Evolutionary conservation across 2,113 vertebrate species (phyloP), one percentile per base, ranked within the genome.

Genomic region (Ictidomys tridecemlineatus): DNA sequence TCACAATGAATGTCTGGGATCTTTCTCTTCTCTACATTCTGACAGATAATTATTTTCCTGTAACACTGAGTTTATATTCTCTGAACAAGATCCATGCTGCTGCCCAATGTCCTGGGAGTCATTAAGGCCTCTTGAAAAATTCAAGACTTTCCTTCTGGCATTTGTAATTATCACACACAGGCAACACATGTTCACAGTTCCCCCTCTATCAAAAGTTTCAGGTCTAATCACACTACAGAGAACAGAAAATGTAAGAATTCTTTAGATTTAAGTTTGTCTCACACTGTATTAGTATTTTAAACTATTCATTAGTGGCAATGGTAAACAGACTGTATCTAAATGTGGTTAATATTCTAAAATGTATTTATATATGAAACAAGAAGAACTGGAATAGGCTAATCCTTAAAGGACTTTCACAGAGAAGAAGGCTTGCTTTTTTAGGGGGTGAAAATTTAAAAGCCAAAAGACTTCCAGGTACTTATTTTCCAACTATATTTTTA

Each of bases 51-150:
- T 94, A 96, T 97, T 97, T 98, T 97, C 82, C 85, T 97, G 26
- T 96, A 97, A 85, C 70, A 85, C 39, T 18, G 18, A 69, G 30
- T 96, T 97, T 96, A 42, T 95, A 89, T 89, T 98, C 83, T 96
- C 83, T 97, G 95, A 96, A 91, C 79, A 97, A 96, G 89, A 97
- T 92, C 51, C n/a, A 42, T 63, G 34, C 73, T 97, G 53, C 20
- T 42, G 91, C 79, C 67, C 76, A 97, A 58, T 97, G 63, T 48
- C 92, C 45, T 96, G 93, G 96, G 96, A 98, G 79, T 97, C 96
- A 97, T 98, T 98, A 97, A 91, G 91, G n/a, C 30, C 95, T 97
- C 94, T 93, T 97, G 77, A 84, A 98, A 98, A 98, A 98, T 88
- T 39, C 87, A 97, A 93, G 97, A 85, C 18, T 82, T 4, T 98